Evolutionary conservation across 2,113 vertebrate species (phyloP).

Genomic region (Micromys minutus): DNA sequence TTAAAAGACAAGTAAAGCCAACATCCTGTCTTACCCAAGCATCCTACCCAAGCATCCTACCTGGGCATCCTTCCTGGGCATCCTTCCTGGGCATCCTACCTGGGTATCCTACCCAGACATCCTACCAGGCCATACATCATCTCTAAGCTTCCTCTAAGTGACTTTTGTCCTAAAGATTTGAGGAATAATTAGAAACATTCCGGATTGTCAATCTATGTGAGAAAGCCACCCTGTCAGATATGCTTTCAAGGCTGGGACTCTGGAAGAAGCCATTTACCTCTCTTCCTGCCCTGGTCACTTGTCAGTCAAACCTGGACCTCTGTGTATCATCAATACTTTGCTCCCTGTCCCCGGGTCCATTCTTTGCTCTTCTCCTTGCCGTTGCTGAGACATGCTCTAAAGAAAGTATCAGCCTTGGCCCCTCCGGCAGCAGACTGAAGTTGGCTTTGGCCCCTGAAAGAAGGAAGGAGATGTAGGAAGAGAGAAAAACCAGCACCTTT

Average conservation of each 20-base stretch:
- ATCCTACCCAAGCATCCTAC: not conserved
- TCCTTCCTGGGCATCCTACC: not conserved
- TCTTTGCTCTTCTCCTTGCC: not conserved
- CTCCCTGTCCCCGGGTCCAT: accelerated
- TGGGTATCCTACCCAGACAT: not conserved
- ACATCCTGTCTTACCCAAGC: too few species aligned
- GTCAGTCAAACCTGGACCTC: not conserved
- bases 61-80: not conserved
- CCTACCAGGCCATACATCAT: not conserved
- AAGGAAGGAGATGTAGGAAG: not conserved
- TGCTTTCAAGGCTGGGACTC: not conserved
- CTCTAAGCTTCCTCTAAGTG: not conserved
- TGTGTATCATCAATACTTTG: accelerated
- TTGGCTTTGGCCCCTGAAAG: not conserved
- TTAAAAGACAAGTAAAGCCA: not conserved
- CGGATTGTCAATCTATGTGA: accelerated
- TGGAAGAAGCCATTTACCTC: not conserved
- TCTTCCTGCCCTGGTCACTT: not conserved
- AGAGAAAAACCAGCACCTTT: not conserved
- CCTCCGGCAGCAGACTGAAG: not conserved
- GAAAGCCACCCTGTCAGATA: not conserved
- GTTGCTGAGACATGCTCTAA: not conserved
- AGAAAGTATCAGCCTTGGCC: not conserved
- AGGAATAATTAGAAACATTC: not conserved
- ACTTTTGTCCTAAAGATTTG: conserved; percentile 5